These are phyloP conservation scores for Fundulus diaphanus DNA, from an alignment of 2,797 vertebrate species.

Conservation along the genomic window DNA sequence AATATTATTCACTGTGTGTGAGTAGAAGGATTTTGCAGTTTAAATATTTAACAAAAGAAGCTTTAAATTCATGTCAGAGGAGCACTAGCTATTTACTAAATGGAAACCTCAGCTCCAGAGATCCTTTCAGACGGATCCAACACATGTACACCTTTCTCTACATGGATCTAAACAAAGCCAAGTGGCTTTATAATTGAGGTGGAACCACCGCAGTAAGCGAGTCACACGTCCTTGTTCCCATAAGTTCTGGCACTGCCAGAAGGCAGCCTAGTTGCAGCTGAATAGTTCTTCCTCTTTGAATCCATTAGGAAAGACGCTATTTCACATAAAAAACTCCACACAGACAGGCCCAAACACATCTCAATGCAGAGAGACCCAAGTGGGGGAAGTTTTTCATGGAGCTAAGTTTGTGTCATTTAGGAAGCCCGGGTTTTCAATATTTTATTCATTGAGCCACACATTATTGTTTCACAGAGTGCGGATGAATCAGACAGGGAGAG, in stretches of 20 bases:
- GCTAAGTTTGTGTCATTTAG: constrained; percentile 48
- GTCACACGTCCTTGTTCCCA: constrained; percentile 44
- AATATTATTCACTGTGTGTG: background rate
- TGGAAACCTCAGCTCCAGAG: constrained; percentile 10
- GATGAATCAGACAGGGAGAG: constrained; percentile 71
- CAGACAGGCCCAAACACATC: constrained; percentile 14
- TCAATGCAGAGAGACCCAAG: constrained; percentile 26
- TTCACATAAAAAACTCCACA: constrained; percentile 20
- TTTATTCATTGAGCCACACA: constrained; percentile 70
- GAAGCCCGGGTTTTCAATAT: constrained; percentile 64
- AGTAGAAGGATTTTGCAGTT: constrained; percentile 2
- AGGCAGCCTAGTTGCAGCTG: constrained; percentile 46
- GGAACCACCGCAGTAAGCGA: constrained; percentile 50
- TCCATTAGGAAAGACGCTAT: constrained; percentile 43
- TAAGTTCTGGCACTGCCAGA: constrained; percentile 43
- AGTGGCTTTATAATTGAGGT: constrained; percentile 54
- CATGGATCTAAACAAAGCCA: constrained; percentile 44
- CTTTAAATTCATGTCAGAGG: constrained; percentile 3
- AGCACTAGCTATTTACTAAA: constrained; percentile 9
- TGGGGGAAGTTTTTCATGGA: constrained; percentile 29
- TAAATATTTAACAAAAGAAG: constrained; percentile 11
- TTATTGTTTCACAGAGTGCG: constrained; percentile 57
- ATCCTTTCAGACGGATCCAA: constrained; percentile 31
- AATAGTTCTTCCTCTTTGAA: constrained; percentile 39
- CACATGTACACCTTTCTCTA: constrained; percentile 15